Evolutionary conservation across 2,888 invertebrate genomes (phyloP), one percentile per base, ranked within the genome.

Genomic region (Leucophenga montana): DNA sequence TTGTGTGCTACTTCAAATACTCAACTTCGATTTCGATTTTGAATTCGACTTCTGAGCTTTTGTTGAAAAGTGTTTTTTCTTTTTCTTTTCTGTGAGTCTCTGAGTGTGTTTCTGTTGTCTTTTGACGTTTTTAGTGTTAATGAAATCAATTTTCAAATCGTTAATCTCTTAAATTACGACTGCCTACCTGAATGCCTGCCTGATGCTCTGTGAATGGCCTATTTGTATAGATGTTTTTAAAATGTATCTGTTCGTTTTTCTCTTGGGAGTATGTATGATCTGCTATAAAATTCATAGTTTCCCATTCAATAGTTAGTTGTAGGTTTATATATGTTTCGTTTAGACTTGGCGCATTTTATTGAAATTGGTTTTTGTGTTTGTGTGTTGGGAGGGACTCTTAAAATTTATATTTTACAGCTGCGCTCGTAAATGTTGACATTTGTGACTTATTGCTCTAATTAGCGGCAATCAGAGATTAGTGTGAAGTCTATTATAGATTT

Each of bases 61-160:
- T 64, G 48, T 64, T 64, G n/a, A 39, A 50, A 46, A 64, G 48
- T 27, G 13, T 44, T 8, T 50, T n/a, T n/a, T n/a, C n/a, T n/a
- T n/a, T n/a, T n/a, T n/a, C n/a, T n/a, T n/a, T 46, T 39, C 27
- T 27, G 4, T 61, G 44, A 65, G 62, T 73, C 54, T n/a, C n/a
- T n/a, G n/a, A n/a, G n/a, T 72, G 62, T 69, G 70, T 73, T 57
- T 79, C 68, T 73, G 66, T 75, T 79, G 74, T 76, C 62, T 67
- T 81, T 80, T 78, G 81, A 84, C 84, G 78, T 79, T 84, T 80
- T 85, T 79, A 85, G 79, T 86, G 79, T 77, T 78, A 83, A 82
- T 80, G 78, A 84, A 86, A 85, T 85, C 83, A 86, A 85, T 86
- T 86, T 85, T 83, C 79, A 77, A 82, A 82, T 85, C 85, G 77